Evolutionary conservation across 2,888 invertebrate genomes (phyloP).

Genomic region (Drosophila conformis): DNA sequence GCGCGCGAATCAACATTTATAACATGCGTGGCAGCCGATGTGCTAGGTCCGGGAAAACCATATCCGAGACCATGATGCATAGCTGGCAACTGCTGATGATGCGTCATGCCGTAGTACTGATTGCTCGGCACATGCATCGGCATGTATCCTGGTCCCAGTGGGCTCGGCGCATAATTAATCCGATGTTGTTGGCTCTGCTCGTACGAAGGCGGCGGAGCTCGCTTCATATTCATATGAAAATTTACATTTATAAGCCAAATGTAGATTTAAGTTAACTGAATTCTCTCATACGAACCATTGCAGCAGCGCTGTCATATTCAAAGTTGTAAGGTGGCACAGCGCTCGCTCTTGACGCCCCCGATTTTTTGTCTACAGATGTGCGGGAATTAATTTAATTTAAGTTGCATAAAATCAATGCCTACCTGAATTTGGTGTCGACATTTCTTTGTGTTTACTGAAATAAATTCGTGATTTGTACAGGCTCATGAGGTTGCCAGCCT

Average conservation of each 20-base stretch:
- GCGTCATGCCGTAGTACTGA: slow-evolving; percentile 77
- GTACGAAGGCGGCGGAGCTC: slow-evolving; percentile 83
- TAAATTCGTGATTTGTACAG: slow-evolving; percentile 30
- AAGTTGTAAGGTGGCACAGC: slow-evolving; percentile 58
- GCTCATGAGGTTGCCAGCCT: slow-evolving; percentile 24
- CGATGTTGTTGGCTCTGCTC: slow-evolving; percentile 80
- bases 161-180: slow-evolving; percentile 12
- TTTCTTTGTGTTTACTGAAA: slow-evolving; percentile 63
- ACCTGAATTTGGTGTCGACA: slow-evolving; percentile 56
- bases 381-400: neutral
- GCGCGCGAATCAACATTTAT: slow-evolving; percentile 74
- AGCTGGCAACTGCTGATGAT: slow-evolving; percentile 65
- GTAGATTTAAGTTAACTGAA: neutral
- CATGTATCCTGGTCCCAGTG: slow-evolving; percentile 25
- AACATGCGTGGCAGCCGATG: slow-evolving; percentile 60
- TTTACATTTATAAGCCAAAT: neutral
- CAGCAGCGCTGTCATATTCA: slow-evolving; percentile 42
- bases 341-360: slow-evolving; percentile 9
- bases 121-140: slow-evolving; percentile 50
- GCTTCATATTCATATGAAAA: slow-evolving; percentile 46
- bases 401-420: neutral
- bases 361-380: slow-evolving; percentile 23
- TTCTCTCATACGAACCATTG: slow-evolving; percentile 53
- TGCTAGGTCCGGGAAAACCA: slow-evolving; percentile 67
- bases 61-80: slow-evolving; percentile 39